phyloP scores from a whole-genome alignment of 2,888 invertebrate species.

The Blastobasis adustella region DNA sequence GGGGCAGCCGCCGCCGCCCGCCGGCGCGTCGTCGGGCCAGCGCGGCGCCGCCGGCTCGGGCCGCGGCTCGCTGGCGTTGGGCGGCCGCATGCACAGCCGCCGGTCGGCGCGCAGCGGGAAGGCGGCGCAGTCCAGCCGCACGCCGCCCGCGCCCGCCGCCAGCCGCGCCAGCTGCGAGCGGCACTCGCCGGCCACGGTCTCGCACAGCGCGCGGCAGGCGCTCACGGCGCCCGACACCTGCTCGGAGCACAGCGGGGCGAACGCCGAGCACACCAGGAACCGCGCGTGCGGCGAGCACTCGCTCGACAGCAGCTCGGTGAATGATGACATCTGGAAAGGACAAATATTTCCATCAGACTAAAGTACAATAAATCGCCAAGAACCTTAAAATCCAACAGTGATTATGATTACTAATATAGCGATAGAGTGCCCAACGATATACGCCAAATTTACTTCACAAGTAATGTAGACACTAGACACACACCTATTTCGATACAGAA shows the following conservation, averaged over 20 bases:
- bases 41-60: conserved; percentile 57
- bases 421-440: too few species aligned
- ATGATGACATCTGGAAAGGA: conserved; percentile 79
- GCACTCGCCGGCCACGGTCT: conserved; percentile 83
- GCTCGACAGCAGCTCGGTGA: conserved; percentile 83
- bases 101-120: conserved; percentile 84
- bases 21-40: conserved; percentile 56
- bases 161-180: conserved; percentile 80
- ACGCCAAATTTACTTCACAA: too few species aligned
- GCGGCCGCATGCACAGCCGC: conserved; percentile 85
- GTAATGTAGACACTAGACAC: too few species aligned
- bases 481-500: too few species aligned
- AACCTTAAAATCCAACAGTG: too few species aligned
- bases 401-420: too few species aligned
- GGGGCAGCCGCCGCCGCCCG: conserved; percentile 69
- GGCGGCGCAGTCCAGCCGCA: conserved; percentile 82
- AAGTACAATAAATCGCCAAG: too few species aligned
- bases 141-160: conserved; percentile 84
- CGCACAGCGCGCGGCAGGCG: conserved; percentile 90
- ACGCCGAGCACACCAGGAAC: conserved; percentile 92
- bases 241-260: conserved; percentile 93
- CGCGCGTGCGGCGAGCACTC: conserved; percentile 87
- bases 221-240: conserved; percentile 89
- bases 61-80: conserved; percentile 57
- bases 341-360: conserved; percentile 8